Conservation (phyloP, 2,888 invertebrate genomes). For the Aphidius colemani region DNA sequence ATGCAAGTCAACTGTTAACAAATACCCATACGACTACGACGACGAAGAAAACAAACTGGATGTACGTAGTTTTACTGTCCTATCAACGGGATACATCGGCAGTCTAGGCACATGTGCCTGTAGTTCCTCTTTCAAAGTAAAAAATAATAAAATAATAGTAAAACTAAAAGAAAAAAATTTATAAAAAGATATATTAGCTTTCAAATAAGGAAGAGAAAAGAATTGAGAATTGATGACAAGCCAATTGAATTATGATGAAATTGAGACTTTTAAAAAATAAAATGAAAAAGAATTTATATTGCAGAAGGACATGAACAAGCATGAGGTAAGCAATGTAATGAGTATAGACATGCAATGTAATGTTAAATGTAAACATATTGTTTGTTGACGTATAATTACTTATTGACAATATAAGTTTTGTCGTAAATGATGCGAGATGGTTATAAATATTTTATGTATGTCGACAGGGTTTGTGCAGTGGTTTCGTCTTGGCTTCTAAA, state of each 20-base stretch:
- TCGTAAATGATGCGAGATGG: too few relatives aligned
- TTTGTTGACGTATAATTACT: too few relatives aligned
- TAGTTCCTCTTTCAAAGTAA: background rate
- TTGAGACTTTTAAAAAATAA: too few relatives aligned
- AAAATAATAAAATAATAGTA: slow-evolving; percentile 5
- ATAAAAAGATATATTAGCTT: background rate
- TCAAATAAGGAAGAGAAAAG: too few relatives aligned
- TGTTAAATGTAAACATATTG: background rate
- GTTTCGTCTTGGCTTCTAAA: background rate
- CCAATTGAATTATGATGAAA: too few relatives aligned
- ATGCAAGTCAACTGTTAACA: slow-evolving; percentile 17
- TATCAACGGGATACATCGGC: slow-evolving; percentile 12
- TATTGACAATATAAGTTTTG: too few relatives aligned
- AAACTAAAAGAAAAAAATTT: background rate
- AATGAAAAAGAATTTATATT: too few relatives aligned
- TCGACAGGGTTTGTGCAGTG: slow-evolving; percentile 1
- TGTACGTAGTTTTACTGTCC: slow-evolving; percentile 9
- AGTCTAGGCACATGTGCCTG: slow-evolving; percentile 9
- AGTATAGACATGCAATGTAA: background rate
- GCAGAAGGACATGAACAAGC: too few relatives aligned
- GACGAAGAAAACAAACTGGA: slow-evolving; percentile 17
- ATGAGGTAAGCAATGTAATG: too few relatives aligned
- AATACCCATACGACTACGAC: slow-evolving; percentile 13
- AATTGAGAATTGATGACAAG: background rate
- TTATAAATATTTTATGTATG: too few relatives aligned